Percentiles rank a stretch among this genome's conserved stretches.
These are phyloP conservation scores for Acrocephalus scirpaceus DNA, from an alignment of 2,797 vertebrate species.

Conservation along the genomic window DNA sequence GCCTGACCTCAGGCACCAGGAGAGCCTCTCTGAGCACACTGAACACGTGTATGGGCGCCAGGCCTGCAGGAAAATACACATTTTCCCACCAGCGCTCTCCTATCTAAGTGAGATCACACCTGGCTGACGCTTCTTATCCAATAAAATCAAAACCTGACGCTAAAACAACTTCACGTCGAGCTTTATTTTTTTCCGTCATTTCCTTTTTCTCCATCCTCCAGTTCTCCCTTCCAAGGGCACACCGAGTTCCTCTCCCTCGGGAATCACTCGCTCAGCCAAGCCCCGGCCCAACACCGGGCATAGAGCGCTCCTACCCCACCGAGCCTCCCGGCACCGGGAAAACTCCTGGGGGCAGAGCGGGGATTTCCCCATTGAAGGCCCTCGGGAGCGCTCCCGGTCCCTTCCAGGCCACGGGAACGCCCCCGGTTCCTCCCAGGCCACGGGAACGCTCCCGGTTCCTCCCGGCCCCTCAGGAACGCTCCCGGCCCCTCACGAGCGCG, in stretches of 20 bases:
- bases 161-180: background rate
- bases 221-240: background rate
- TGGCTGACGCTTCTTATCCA: background rate
- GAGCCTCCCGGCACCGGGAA: background rate
- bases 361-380: fast-evolving
- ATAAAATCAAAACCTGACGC: background rate
- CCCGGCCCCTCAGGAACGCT: too few relatives aligned
- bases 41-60: fast-evolving
- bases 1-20: background rate
- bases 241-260: background rate
- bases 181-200: fast-evolving
- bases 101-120: background rate
- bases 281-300: background rate
- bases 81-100: fast-evolving
- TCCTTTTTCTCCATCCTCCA: background rate
- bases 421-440: background rate
- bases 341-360: fast-evolving
- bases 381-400: too few relatives aligned
- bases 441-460: background rate
- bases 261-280: background rate
- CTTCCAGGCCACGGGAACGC: background rate
- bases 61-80: fast-evolving
- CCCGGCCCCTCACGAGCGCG: background rate
- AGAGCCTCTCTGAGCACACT: background rate
- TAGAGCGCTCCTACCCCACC: background rate